Evolutionary conservation across 1,140 invertebrate genomes (phyloP).

Genomic region (Neodiprion pinetum): DNA sequence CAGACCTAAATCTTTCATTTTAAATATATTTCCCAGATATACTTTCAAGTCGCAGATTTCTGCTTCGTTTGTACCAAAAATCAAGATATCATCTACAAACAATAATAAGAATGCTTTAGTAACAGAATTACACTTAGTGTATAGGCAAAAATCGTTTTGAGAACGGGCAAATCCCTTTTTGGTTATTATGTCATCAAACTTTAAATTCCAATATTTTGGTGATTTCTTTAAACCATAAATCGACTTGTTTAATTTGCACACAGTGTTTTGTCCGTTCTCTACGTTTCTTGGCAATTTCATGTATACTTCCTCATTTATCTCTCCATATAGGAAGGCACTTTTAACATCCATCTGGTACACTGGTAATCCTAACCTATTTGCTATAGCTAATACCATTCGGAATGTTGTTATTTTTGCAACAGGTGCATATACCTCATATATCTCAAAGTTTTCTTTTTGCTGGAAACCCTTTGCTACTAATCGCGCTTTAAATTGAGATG

Average conservation of each 20-base stretch:
- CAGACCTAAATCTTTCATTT: background rate
- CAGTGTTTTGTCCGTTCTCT: conserved; percentile 10
- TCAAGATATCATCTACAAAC: background rate
- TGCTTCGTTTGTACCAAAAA: conserved; percentile 15
- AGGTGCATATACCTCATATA: conserved; percentile 44
- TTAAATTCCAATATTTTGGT: conserved; percentile 13
- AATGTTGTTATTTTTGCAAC: conserved; percentile 41
- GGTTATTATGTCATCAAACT: conserved; percentile 9
- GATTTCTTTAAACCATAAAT: conserved; percentile 20
- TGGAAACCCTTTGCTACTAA: conserved; percentile 43
- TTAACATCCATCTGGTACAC: conserved; percentile 32
- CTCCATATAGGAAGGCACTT: background rate
- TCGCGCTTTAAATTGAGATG: conserved; percentile 33
- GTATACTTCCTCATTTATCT: conserved; percentile 22
- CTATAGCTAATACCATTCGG: conserved; percentile 42
- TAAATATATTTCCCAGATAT: background rate
- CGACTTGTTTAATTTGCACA: conserved; percentile 33
- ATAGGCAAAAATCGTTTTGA: conserved; percentile 36
- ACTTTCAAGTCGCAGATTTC: conserved; percentile 24
- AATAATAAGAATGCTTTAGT: background rate
- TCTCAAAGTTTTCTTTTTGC: conserved; percentile 39
- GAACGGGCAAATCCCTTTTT: conserved; percentile 26
- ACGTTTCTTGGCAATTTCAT: conserved; percentile 40
- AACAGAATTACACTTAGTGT: conserved; percentile 5
- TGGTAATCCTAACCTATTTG: conserved; percentile 25